Conservation (phyloP, 2,888 invertebrate species). For the Nycteola revayana region DNA sequence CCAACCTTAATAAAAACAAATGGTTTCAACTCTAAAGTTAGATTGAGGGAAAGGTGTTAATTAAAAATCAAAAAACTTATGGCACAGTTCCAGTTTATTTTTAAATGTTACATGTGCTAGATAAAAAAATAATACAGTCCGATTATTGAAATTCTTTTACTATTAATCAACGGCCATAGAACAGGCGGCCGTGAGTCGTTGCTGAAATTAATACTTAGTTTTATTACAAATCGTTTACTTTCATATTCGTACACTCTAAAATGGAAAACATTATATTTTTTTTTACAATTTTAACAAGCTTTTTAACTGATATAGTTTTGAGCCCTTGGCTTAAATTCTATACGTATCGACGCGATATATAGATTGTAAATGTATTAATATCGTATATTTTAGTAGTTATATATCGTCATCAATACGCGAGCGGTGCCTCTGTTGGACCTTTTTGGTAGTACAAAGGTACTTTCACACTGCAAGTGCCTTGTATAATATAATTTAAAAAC, state of each 20-base stretch:
- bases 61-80: conserved; percentile 53
- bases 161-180: conserved; percentile 37
- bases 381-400: conserved; percentile 8
- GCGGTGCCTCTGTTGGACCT: conserved; percentile 41
- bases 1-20: too few species aligned
- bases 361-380: too few species aligned
- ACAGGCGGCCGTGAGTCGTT: conserved; percentile 33
- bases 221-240: conserved; percentile 40
- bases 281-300: conserved; percentile 71
- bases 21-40: too few species aligned
- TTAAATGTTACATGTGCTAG: conserved; percentile 78
- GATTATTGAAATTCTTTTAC: conserved; percentile 71
- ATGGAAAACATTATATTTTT: conserved; percentile 63
- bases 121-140: conserved; percentile 81
- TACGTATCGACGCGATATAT: conserved; percentile 18
- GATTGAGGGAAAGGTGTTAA: conserved; percentile 1
- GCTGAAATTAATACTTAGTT: conserved; percentile 38
- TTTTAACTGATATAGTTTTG: conserved; percentile 52
- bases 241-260: conserved; percentile 54
- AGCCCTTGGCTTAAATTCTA: conserved; percentile 30
- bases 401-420: conserved; percentile 15
- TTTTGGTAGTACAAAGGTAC: conserved; percentile 55
- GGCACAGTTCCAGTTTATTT: conserved; percentile 81
- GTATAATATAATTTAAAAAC: conserved; percentile 63
- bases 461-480: conserved; percentile 63